Conservation (phyloP, 1,140 invertebrate species). For the Mizuhopecten yessoensis region DNA sequence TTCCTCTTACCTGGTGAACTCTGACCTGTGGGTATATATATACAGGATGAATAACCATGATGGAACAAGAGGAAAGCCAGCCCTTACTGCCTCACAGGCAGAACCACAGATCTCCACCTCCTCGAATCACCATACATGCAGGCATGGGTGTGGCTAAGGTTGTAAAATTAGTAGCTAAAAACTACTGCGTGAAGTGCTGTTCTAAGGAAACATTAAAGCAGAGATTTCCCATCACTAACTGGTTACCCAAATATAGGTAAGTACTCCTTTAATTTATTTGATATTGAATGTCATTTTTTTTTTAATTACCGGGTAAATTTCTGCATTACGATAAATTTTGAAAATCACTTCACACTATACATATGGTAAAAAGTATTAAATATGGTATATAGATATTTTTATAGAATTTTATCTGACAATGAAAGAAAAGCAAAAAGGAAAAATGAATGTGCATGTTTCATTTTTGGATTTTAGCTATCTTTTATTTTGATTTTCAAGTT, state of each 20-base stretch:
- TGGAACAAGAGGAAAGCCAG: constrained; percentile 22
- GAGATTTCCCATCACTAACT: constrained; percentile 76
- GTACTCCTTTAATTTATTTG: too few relatives aligned
- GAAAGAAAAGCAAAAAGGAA: too few relatives aligned
- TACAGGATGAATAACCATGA: constrained; percentile 17
- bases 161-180: constrained; percentile 40
- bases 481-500: too few relatives aligned
- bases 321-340: too few relatives aligned
- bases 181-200: constrained; percentile 66
- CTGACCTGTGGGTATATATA: constrained; percentile 30
- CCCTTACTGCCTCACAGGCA: neutral
- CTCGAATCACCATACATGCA: constrained; percentile 31
- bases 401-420: too few relatives aligned
- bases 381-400: too few relatives aligned
- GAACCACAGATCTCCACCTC: neutral
- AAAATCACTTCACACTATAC: too few relatives aligned
- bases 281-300: too few relatives aligned
- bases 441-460: too few relatives aligned
- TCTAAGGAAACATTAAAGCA: constrained; percentile 66
- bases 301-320: too few relatives aligned
- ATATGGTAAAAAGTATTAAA: too few relatives aligned
- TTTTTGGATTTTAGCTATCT: too few relatives aligned
- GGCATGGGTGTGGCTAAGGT: constrained; percentile 44
- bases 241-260: constrained; percentile 78
- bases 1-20: constrained; percentile 26